Conservation (phyloP, 2,888 invertebrate species). For the Euphydryas editha region DNA sequence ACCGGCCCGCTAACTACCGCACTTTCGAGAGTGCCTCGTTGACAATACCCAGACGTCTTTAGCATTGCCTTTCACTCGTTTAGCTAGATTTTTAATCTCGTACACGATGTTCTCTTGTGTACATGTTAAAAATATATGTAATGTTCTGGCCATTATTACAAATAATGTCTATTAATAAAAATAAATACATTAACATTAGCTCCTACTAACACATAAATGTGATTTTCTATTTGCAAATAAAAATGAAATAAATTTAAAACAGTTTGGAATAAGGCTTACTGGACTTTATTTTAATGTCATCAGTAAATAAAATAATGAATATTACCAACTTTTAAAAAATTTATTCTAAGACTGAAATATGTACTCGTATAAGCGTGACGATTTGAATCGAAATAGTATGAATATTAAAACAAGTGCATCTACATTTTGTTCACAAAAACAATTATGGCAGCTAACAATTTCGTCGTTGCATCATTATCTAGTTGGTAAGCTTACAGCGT, state of each 20-base stretch:
- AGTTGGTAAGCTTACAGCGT: constrained; percentile 27
- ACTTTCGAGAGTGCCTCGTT: constrained; percentile 37
- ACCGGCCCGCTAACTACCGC: constrained; percentile 41
- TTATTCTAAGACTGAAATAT: no score
- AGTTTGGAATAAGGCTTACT: no score
- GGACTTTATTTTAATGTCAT: no score
- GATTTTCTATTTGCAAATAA: no score
- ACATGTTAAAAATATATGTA: constrained; percentile 1
- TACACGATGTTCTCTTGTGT: background rate
- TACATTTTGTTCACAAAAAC: background rate
- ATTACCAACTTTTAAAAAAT: no score
- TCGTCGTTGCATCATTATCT: constrained; percentile 19
- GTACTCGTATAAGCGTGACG: no score
- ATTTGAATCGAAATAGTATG: no score
- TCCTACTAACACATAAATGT: no score
- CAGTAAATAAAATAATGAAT: no score
- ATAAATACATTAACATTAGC: no score
- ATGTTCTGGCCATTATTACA: background rate
- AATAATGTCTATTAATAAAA: background rate
- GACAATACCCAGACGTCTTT: constrained; percentile 33
- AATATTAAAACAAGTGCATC: no score
- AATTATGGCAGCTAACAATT: constrained; percentile 17
- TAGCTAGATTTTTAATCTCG: constrained; percentile 12
- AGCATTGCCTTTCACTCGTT: constrained; percentile 31
- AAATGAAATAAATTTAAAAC: no score